Evolutionary conservation across 2,113 vertebrate genomes (phyloP), one percentile per base, ranked within the genome.

Genomic region (Tichodroma muraria): DNA sequence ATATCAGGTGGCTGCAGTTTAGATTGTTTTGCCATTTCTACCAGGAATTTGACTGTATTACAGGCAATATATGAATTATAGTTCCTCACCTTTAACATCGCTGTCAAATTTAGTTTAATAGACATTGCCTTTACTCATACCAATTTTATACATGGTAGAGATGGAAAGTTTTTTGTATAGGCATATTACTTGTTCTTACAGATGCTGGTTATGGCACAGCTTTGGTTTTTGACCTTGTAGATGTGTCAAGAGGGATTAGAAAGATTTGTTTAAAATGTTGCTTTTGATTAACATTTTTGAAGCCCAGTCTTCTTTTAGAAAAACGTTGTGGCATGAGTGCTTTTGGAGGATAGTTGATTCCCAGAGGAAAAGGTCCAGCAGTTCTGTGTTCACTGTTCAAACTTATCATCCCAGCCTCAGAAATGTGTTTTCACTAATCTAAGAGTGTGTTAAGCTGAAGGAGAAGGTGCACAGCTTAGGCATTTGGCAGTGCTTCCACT

Each of bases 381-480:
- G 86, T 92, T 97, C 70, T 90, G 40, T 95, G 69, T 96, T 91
- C 70, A 93, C 94, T 95, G 69, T 96, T 97, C 93, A 85, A 47
- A 93, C 60, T 96, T 97, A 93, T 40, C 95, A 91, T 94, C 90
- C 92, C 96, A 95, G 89, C 57, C 81, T 96, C 81, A 78, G 92
- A 95, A 97, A 97, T 96, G 63, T 97, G 94, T 96, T 97, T 98
- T 96, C 77, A 95, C 96, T 97, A 97, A 97, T 40, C 44, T 76
- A 57, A 64, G 73, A 93, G 77, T 53, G 57, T 93, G 93, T 93
- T 97, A 96, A 96, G 69, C 94, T 88, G 82, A 96, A 96, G 81
- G 88, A 94, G 80, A 93, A 45, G 81, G 78, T 89, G 75, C 19
- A 5, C 33, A 95, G 68, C 59, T 93, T 80, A 88, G 85, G 63